Base-by-base conservation (phyloP, 1,140 invertebrate species). In the Diuraphis noxia region DNA sequence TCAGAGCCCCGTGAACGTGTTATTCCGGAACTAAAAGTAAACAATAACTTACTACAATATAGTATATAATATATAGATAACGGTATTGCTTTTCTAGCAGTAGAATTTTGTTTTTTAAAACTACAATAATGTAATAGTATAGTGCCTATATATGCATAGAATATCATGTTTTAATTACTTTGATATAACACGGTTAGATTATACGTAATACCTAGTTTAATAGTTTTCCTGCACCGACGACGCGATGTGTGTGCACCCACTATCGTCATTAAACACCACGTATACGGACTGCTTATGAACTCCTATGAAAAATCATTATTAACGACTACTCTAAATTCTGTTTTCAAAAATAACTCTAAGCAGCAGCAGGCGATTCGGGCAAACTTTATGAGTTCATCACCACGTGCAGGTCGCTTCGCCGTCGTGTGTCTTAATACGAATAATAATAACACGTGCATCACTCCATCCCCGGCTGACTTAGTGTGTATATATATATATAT, bases 361-460 rank as follows among this genome's bases (percentile, higher is more conserved):
- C 40, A 9, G 81, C 38, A n/a, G 25, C 25, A 41, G 23, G 1
- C 56, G 30, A 13, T 82, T 82, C 25, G 23, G 40, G 4, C 40
- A 10, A 38, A 82, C 81, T 82, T 41, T 82, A 82, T 10, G 81
- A 41, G 81, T 41, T 82, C 81, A 82, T 82, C 81, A 82, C 38
- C 81, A 30, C 81, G 38, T 41, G 81, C 13, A 30, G 23, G 7
- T 38, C n/a, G n/a, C n/a, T n/a, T n/a, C n/a, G n/a, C n/a, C n/a
- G n/a, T n/a, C 81, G 21, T 19, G 21, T 10, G 38, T 82, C 10
- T 6, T 40, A 81, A 81, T 81, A 56, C 1, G 8, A 81, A 81
- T 81, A 79, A 79, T 79, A 79, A 79, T 36, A 82, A 82, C 81
- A 82, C 81, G 81, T 82, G 81, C 81, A 63, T 63, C 56, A 25